Evolutionary conservation across 2,797 vertebrate genomes (phyloP).

Genomic region (Naso thynnoides): DNA sequence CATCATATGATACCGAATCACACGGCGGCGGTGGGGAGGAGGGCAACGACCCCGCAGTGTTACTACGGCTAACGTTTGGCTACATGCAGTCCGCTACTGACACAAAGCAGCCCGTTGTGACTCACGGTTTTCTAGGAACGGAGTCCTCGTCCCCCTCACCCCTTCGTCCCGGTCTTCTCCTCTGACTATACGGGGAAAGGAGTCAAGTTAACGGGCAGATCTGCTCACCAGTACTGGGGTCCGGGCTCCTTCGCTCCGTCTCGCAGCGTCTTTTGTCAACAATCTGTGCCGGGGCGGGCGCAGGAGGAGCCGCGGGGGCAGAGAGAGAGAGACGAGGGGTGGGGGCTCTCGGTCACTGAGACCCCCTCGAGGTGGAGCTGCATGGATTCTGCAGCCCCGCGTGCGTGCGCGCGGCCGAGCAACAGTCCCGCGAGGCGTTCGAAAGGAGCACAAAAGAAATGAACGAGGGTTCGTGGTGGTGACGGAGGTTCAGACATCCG

Average conservation of each 20-base stretch:
- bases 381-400: slow-evolving; percentile 75
- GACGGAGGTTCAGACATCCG: slow-evolving; percentile 29
- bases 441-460: slow-evolving; percentile 71
- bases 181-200: slow-evolving; percentile 1
- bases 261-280: slow-evolving; percentile 87
- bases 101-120: slow-evolving; percentile 84
- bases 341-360: slow-evolving; percentile 69
- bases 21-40: slow-evolving; percentile 69
- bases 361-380: slow-evolving; percentile 76
- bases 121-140: slow-evolving; percentile 77
- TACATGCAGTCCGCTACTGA: slow-evolving; percentile 62
- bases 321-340: slow-evolving; percentile 48
- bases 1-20: slow-evolving; percentile 87
- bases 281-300: slow-evolving; percentile 80
- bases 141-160: slow-evolving; percentile 18
- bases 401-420: slow-evolving; percentile 66
- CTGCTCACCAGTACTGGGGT: slow-evolving; percentile 59
- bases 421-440: slow-evolving; percentile 58
- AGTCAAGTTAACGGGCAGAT: slow-evolving; percentile 23
- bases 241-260: slow-evolving; percentile 60
- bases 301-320: slow-evolving; percentile 75
- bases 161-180: slow-evolving; percentile 14
- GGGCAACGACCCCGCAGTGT: slow-evolving; percentile 71
- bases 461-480: slow-evolving; percentile 2
- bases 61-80: slow-evolving; percentile 63